Evolutionary conservation across 2,888 invertebrate genomes (phyloP).

Genomic region (Girardia tigrina): DNA sequence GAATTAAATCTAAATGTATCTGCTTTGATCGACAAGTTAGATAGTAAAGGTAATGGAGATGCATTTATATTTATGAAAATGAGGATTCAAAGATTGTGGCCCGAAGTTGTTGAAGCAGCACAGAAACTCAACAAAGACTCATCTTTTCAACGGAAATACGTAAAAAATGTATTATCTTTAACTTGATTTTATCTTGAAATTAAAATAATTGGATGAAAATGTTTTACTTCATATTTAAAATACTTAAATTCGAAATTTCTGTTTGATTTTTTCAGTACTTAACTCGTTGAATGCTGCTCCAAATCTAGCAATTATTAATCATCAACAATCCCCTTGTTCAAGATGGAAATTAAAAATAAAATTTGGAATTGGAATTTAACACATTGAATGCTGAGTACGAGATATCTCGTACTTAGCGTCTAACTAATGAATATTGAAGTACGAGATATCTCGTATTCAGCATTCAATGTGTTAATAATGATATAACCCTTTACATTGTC

Average conservation of each 20-base stretch:
- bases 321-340: not conserved
- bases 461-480: no score
- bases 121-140: constrained; percentile 38
- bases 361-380: no score
- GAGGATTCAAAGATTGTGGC: constrained; percentile 48
- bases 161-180: not conserved
- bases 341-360: no score
- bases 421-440: no score
- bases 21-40: not conserved
- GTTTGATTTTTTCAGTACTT: not conserved
- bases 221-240: no score
- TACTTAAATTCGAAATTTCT: not conserved
- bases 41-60: not conserved
- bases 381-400: no score
- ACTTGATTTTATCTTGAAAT: not conserved
- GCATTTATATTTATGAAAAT: constrained; percentile 41
- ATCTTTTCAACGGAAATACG: not conserved
- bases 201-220: no score
- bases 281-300: not conserved
- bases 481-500: no score
- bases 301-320: not conserved
- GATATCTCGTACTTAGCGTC: no score
- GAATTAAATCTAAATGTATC: not conserved
- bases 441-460: no score
- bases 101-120: constrained; percentile 43